Conservation (phyloP, 2,797 vertebrate species). For the Poeciliopsis presidionis region DNA sequence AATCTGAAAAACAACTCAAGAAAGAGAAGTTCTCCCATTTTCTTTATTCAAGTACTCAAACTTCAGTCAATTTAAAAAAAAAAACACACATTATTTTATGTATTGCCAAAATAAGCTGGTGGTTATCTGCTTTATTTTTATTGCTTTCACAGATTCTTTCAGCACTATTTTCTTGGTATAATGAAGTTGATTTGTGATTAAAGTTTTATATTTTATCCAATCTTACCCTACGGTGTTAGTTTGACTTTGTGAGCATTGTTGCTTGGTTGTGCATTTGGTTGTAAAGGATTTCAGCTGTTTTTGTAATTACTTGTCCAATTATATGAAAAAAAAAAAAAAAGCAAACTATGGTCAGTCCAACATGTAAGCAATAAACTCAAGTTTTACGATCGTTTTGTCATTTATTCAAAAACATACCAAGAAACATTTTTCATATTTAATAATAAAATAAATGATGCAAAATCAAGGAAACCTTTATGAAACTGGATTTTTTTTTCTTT, state of each 20-base stretch:
- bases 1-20: not conserved
- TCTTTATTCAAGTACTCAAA: not conserved
- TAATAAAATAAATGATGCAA: not conserved
- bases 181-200: constrained; percentile 38
- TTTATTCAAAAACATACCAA: not conserved
- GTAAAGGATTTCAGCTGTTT: constrained; percentile 82
- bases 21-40: not conserved
- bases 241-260: constrained; percentile 65
- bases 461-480: not conserved
- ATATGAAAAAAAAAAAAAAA: constrained; percentile 55
- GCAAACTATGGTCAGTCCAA: constrained; percentile 72
- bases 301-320: constrained; percentile 77
- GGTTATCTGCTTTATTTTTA: constrained; percentile 67
- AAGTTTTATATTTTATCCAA: constrained; percentile 56
- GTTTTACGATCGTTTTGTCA: constrained; percentile 42
- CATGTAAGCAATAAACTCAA: constrained; percentile 69
- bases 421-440: not conserved
- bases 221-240: constrained; percentile 67
- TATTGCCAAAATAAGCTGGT: constrained; percentile 59
- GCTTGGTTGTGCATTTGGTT: constrained; percentile 74
- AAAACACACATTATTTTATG: constrained; percentile 3
- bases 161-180: constrained; percentile 48
- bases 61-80: not conserved
- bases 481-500: not conserved
- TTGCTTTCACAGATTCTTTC: constrained; percentile 74